Evolutionary conservation across 2,888 invertebrate genomes (phyloP), one percentile per base, ranked within the genome.

Genomic region (Nineta flava): DNA sequence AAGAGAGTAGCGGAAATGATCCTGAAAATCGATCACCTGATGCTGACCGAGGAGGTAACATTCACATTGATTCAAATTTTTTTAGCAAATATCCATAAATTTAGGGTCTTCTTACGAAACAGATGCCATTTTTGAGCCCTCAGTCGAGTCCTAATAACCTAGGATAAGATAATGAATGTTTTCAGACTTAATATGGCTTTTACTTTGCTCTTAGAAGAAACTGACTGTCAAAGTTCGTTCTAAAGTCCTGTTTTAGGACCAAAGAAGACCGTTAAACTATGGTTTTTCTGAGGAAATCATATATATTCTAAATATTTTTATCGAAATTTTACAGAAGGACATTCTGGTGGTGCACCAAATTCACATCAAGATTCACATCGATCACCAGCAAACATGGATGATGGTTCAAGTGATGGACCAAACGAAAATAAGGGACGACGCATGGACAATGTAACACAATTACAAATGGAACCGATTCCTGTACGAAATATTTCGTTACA

Each of bases 21-120:
- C 87, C 87, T 41, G 88, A 87, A 62, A 87, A 88, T 58, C 88
- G 88, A 49, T 90, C 91, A 7, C 90, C 91, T 1, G 90, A 88
- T 60, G 81, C 83, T 17, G 90, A 91, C 65, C 81, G 74, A 63
- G 76, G 77, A 71, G 78, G 77, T 77, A 67, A 41, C 19, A 21
- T 34, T 21, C 34, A 15, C 40, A 21, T 4, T 19, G 26, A 6
- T 42, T 32, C 7, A 32, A 7, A 9, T 7, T 32, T 32, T 9
- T 32, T 32, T 32, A 32, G 32, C 7, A 32, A 32, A 7, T 9
- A 32, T 9, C 32, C 32, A 32, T n/a, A n/a, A n/a, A n/a, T n/a
- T n/a, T n/a, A n/a, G n/a, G n/a, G n/a, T n/a, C n/a, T n/a, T n/a
- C n/a, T n/a, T n/a, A n/a, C n/a, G n/a, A n/a, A n/a, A n/a, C n/a